These are phyloP conservation scores for Allolobophora icterica DNA, from an alignment of 2,888 invertebrate species.

Conservation along the genomic window DNA sequence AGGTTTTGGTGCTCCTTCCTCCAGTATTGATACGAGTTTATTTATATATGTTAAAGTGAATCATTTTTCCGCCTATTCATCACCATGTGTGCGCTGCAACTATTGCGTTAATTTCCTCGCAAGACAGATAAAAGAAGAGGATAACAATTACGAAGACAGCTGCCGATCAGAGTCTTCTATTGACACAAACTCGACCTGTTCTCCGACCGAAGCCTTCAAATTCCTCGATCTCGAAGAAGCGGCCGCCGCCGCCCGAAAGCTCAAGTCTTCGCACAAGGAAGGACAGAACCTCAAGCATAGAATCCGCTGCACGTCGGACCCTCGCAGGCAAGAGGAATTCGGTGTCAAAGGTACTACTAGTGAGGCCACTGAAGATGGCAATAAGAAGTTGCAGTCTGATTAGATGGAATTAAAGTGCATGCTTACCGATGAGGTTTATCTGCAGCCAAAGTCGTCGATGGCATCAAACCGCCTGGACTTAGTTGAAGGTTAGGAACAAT, in stretches of 20 bases:
- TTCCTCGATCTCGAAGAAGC: slow-evolving; percentile 8
- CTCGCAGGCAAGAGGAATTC: background rate
- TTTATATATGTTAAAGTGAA: too few species aligned
- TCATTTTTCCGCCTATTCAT: background rate
- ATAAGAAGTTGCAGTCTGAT: background rate
- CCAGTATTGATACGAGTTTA: too few species aligned
- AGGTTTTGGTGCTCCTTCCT: too few species aligned
- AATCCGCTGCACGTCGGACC: background rate
- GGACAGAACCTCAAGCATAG: background rate
- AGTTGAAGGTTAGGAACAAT: background rate
- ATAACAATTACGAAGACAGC: background rate
- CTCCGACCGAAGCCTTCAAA: slow-evolving; percentile 13
- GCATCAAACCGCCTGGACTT: background rate
- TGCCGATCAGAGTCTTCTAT: background rate
- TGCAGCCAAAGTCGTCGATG: background rate
- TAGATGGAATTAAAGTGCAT: background rate
- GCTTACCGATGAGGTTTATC: background rate
- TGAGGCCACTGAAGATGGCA: background rate
- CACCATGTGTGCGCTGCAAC: background rate
- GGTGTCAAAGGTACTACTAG: background rate
- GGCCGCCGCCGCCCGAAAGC: background rate
- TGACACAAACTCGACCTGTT: background rate
- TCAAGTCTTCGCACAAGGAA: background rate
- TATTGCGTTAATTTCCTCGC: background rate
- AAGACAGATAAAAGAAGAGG: background rate